Base-by-base conservation (phyloP, 2,113 vertebrate genomes). In the Nycticebus coucang region DNA sequence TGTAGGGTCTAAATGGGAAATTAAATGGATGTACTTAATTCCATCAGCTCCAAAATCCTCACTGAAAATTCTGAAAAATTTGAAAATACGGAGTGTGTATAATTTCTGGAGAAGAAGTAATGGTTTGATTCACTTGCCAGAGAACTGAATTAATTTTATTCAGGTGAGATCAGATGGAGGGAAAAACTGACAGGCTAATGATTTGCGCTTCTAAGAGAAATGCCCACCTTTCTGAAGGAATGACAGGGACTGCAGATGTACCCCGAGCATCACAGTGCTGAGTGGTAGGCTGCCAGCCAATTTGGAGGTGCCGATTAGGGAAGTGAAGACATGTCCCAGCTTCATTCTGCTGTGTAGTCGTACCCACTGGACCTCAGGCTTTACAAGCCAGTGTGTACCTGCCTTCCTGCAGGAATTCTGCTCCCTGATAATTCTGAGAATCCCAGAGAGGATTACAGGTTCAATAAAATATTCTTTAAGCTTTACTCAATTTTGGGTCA, bases 321-420 rank as follows among this genome's bases (percentile, higher is more conserved):
- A 28, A 66, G 4, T 17, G 2, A 15, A 53, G 22, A 5, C 7
- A 45, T 1, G 1, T 5, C 26, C 22, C 24, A 30, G 13, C 5
- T 50, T 87, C 66, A 33, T 68, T 81, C 59, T 59, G 57, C 26
- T 28, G 4, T 5, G 9, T 1, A 17, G 14, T 4, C 53, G 22
- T 53, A 18, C 9, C 18, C 7, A 18, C 0, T 53, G 26, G 0
- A n/a, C 6, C 72, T 59, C 4, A 72, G 5, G 15, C 11, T 90
- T 53, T n/a, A 5, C 5, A 59, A 37, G 4, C 5, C 21, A 18
- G n/a, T 15, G 55, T 64, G 8, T 6, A 24, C 1, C 14, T n/a
- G 28, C 12, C 21, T 72, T 66, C 26, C 45, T 62, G 9, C 35
- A 77, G 89, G 9, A 75, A 37, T 72, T 50, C 66, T 4, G 33